These are phyloP conservation scores for Synergus japonicus DNA, from an alignment of 2,888 invertebrate species.

Conservation along the genomic window DNA sequence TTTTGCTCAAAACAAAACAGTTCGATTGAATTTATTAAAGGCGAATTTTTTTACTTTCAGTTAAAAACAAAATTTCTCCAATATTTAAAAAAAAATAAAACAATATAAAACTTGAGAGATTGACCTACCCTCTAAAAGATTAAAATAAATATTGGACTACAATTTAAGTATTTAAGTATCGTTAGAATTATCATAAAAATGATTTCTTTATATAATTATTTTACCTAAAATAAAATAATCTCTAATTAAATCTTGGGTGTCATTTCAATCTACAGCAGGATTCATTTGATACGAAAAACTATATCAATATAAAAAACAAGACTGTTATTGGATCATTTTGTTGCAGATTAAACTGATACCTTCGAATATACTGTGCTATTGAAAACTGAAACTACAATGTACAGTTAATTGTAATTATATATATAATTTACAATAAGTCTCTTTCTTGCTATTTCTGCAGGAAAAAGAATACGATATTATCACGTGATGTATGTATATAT, in stretches of 20 bases:
- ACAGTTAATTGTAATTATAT: slow-evolving; percentile 23
- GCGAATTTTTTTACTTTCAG: too few species aligned
- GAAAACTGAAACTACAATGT: not conserved
- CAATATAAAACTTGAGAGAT: not conserved
- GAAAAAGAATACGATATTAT: slow-evolving; percentile 22
- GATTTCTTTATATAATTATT: not conserved
- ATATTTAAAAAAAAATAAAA: not conserved
- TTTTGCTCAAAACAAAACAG: too few species aligned
- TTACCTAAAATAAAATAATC: not conserved
- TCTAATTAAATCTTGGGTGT: not conserved
- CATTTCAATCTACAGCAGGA: too few species aligned
- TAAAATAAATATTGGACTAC: too few species aligned
- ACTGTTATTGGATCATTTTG: not conserved
- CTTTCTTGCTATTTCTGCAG: not conserved
- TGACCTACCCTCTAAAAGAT: not conserved
- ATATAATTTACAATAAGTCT: slow-evolving; percentile 3
- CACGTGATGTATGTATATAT: slow-evolving; percentile 54
- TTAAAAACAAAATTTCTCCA: too few species aligned
- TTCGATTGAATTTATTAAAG: too few species aligned
- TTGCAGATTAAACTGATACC: not conserved
- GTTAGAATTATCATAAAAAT: not conserved
- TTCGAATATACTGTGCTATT: slow-evolving; percentile 3
- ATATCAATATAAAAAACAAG: too few species aligned
- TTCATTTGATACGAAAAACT: too few species aligned
- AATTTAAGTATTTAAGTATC: too few species aligned